Base-by-base conservation (phyloP, 2,888 invertebrate genomes). In the Argyra leucocephala region DNA sequence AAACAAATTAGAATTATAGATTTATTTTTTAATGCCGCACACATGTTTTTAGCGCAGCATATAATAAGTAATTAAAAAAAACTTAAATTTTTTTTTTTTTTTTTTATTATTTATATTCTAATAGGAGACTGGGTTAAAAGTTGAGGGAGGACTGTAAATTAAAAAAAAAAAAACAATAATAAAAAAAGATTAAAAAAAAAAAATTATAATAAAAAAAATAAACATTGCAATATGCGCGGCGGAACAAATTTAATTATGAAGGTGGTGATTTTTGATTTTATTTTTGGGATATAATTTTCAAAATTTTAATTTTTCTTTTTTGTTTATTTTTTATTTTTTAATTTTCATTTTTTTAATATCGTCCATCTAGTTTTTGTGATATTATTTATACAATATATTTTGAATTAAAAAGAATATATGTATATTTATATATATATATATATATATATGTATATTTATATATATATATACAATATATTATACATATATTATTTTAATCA, bases 1-100 rank as follows among this genome's bases (percentile, higher is more conserved):
- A 26, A 37, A 37, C 37, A 31, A 10, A 1, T 31, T 31, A 7
- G 7, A 48, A 48, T 48, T 18, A 12, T 48, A 48, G 15, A 37
- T 10, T 18, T 18, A 15, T 48, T 48, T 48, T 48, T 48, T 48
- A 48, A 48, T 48, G 48, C 48, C 9, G n/a, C 48, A 48, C 48
- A 48, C n/a, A 48, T 48, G 48, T n/a, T 48, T 48, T 48, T n/a
- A 48, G n/a, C n/a, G n/a, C n/a, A n/a, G n/a, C 48, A 48, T 48
- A 48, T 12, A 48, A 48, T 48, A 48, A 48, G 48, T 48, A 48
- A 48, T 48, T 48, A 48, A 48, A 48, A 48, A 9, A 48, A 48
- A 12, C 5, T 7, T 7, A 5, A 9, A 48, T 48, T 48, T 48
- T 48, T n/a, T 1, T 48, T 31, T 31, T 31, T 7, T 31, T 31